Percentiles rank a stretch among this genome's conserved stretches.
These are phyloP conservation scores for Drosophila mauritiana DNA, from an alignment of 1,140 invertebrate species.

Conservation along the genomic window DNA sequence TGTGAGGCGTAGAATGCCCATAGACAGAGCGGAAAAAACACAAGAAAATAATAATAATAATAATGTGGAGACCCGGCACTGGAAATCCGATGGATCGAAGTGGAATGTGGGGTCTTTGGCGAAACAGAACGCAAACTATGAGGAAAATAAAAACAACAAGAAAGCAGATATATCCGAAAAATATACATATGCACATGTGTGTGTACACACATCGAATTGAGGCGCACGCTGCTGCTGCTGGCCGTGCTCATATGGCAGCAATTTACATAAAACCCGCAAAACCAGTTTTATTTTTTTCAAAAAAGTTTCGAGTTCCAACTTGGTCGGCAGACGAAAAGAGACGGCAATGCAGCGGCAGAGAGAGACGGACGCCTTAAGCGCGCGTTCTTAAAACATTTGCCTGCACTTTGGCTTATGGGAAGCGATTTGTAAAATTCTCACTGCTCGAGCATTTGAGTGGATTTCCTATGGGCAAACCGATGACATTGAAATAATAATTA, in stretches of 20 bases:
- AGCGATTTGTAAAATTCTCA: conserved; percentile 39
- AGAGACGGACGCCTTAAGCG: conserved; percentile 17
- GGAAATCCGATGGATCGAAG: conserved; percentile 19
- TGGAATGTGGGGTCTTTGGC: conserved; percentile 30
- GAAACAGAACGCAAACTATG: conserved; percentile 30
- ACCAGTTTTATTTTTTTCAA: conserved; percentile 58
- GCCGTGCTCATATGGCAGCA: conserved; percentile 66
- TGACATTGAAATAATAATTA: conserved; percentile 42
- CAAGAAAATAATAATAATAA: conserved; percentile 4
- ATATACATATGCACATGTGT: conserved; percentile 14
- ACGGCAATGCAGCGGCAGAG: conserved; percentile 3
- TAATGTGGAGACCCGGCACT: conserved; percentile 18
- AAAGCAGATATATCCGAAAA: conserved; percentile 35
- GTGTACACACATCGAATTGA: conserved; percentile 20
- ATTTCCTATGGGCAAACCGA: conserved; percentile 20
- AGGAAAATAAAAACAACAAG: conserved; percentile 40
- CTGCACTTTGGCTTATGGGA: conserved; percentile 63
- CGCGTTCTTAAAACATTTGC: conserved; percentile 53
- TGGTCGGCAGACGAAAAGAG: conserved; percentile 9
- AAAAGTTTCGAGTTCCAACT: conserved; percentile 50
- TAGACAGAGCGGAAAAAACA: conserved; percentile 11
- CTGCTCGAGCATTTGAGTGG: conserved; percentile 14
- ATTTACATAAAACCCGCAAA: conserved; percentile 82
- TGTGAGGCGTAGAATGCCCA: conserved; percentile 15
- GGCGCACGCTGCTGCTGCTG: conserved; percentile 36